Conservation (phyloP, 2,113 vertebrate species). For the Anhinga rufa region DNA sequence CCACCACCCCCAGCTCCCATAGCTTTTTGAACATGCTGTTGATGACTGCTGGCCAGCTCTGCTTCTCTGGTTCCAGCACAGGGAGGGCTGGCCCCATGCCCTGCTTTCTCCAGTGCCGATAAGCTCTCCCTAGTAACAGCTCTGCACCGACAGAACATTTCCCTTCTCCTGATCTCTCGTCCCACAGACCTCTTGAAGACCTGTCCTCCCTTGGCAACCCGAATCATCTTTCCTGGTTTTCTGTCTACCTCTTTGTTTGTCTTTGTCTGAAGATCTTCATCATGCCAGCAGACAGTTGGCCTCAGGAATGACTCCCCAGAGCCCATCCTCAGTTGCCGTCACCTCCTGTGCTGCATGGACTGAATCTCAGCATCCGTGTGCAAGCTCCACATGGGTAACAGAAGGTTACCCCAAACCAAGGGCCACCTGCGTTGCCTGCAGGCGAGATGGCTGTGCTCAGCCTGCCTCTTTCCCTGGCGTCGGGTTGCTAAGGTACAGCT, state of each 20-base stretch:
- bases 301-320: background rate
- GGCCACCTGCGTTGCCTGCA: background rate
- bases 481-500: background rate
- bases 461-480: background rate
- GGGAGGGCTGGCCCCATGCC: background rate
- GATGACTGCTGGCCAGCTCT: background rate
- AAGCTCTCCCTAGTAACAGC: constrained; percentile 7
- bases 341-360: background rate
- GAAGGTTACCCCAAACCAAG: background rate
- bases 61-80: background rate
- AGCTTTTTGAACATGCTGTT: background rate
- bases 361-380: accelerated
- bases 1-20: accelerated
- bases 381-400: background rate
- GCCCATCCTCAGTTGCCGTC: background rate
- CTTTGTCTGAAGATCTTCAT: background rate
- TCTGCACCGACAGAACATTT: background rate
- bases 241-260: background rate
- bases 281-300: background rate
- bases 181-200: background rate
- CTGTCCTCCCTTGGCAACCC: background rate
- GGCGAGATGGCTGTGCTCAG: background rate
- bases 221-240: background rate
- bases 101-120: background rate
- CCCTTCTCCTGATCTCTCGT: background rate